Evolutionary conservation across 1,140 invertebrate species (phyloP).

Genomic region (Muscidifurax raptorellus): DNA sequence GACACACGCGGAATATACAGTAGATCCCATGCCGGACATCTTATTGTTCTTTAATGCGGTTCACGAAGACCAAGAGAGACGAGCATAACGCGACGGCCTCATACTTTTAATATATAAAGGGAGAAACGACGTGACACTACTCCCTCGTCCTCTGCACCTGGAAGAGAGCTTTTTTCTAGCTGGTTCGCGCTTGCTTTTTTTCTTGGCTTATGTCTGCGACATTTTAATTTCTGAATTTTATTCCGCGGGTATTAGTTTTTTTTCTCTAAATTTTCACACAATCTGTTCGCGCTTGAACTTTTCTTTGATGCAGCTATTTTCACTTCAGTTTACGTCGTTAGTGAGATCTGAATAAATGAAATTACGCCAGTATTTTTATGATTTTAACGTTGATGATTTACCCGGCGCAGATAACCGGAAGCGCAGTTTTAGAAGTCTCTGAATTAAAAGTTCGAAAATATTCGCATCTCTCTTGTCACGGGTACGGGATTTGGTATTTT

Average conservation of each 20-base stretch:
- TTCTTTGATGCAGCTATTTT: no score
- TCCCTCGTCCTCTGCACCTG: slow-evolving; percentile 24
- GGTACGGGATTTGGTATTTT: not conserved
- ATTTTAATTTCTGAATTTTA: slow-evolving; percentile 1
- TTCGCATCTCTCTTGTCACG: not conserved
- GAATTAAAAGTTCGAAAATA: not conserved
- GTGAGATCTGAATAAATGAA: no score
- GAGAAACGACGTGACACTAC: slow-evolving; percentile 26
- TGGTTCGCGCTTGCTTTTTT: not conserved
- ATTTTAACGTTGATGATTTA: no score
- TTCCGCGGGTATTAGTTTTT: no score
- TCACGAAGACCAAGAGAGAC: slow-evolving; percentile 84
- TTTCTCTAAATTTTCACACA: no score
- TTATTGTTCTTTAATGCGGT: slow-evolving; percentile 74
- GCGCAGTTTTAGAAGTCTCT: not conserved
- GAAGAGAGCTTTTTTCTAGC: slow-evolving; percentile 3
- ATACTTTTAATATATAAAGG: slow-evolving; percentile 79
- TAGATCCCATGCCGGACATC: not conserved
- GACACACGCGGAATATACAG: not conserved
- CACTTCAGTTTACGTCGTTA: no score
- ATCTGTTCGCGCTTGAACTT: no score
- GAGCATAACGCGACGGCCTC: slow-evolving; percentile 87
- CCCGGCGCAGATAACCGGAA: no score
- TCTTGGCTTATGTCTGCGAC: not conserved
- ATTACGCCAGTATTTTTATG: no score